Base-by-base conservation (phyloP, 1,140 invertebrate species). In the Atta colombica region DNA sequence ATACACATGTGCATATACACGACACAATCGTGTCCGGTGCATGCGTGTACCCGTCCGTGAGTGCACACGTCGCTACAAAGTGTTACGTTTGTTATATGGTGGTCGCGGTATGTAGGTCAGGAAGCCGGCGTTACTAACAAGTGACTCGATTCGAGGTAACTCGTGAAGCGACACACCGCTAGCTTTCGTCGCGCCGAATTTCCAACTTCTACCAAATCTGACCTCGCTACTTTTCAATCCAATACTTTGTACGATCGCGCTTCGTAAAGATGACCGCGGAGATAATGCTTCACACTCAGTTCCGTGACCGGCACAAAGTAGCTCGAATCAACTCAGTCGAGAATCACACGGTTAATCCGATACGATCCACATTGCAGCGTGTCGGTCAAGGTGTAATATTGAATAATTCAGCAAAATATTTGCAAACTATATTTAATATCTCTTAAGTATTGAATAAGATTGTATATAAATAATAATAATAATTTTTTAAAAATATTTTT, bases 51-150 rank as follows among this genome's bases (percentile, higher is more conserved):
- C n/a, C 74, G 58, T 72, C 35, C 3, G 81, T 88, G 49, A 61
- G 39, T 80, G 39, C 75, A 88, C 75, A 85, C 78, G 60, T 51
- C 60, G 25, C 60, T 63, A 66, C 49, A 87, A 89, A 77, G 88
- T 74, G 72, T 89, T 87, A 87, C 84, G 69, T 90, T 87, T 77
- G 88, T 88, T 77, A 87, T 81, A 87, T 87, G 90, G 91, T 86
- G 92, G 89, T 90, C 89, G 89, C 90, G 93, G 92, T 94, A 94
- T 94, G 94, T 94, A 82, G 94, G 93, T 94, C 94, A 94, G 89
- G 92, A 93, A 93, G 92, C 91, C 94, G 91, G 91, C 92, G 89
- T 93, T 89, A 86, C 89, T 88, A 92, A 93, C 92, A 90, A 91
- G 90, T 92, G 93, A 93, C 92, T 93, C 91, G 91, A 86, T 89